Percentiles rank a stretch among this genome's conserved stretches.
Conservation (phyloP, 2,888 invertebrate species). For the Coelogynopora nodosa region DNA sequence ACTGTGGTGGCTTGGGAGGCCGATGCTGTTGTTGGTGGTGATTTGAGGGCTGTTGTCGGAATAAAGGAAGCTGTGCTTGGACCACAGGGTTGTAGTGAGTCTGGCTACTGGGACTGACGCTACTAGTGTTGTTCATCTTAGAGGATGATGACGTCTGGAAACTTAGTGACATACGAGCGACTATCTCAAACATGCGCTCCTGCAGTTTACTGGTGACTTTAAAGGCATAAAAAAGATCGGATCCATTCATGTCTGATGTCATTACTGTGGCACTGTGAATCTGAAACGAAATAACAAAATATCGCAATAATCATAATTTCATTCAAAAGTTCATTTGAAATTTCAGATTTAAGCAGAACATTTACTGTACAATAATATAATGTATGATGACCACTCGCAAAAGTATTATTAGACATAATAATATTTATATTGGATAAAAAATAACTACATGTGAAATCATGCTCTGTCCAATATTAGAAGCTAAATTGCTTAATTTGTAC, state of each 20-base stretch:
- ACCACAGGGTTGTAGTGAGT: background rate
- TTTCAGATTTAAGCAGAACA: too few species aligned
- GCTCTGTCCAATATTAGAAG: too few species aligned
- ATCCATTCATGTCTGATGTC: background rate
- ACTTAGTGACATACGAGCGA: background rate
- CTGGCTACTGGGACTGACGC: background rate
- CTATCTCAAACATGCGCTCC: slow-evolving; percentile 12
- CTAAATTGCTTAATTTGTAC: too few species aligned
- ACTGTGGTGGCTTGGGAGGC: background rate
- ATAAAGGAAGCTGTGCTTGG: background rate
- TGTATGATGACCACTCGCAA: too few species aligned
- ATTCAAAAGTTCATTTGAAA: too few species aligned
- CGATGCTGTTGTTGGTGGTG: background rate
- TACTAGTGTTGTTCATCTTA: background rate
- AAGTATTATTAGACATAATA: too few species aligned
- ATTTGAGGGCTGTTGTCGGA: background rate
- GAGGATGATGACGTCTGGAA: background rate
- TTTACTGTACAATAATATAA: too few species aligned
- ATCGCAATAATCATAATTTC: too few species aligned
- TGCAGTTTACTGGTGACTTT: background rate
- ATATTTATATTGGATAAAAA: too few species aligned
- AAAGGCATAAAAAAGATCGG: slow-evolving; percentile 2
- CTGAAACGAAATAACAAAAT: too few species aligned
- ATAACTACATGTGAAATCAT: too few species aligned
- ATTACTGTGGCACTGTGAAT: slow-evolving; percentile 12